phyloP scores from a whole-genome alignment of 2,888 invertebrate species.

The Belgica antarctica region DNA sequence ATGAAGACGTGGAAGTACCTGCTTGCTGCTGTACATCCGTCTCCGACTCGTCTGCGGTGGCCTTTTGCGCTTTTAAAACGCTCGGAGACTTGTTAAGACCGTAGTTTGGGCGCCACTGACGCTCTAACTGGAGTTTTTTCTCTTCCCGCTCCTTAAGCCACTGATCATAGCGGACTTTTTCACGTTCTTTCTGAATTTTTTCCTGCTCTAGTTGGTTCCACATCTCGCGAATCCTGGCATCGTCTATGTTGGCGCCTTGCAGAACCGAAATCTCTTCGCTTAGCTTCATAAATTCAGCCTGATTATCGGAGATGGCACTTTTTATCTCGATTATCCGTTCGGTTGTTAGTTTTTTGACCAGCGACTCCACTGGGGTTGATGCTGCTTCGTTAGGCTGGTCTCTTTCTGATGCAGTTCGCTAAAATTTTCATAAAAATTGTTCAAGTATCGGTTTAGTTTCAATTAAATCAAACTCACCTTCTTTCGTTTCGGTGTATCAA shows the following conservation, averaged over 20 bases:
- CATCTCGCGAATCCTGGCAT: slow-evolving; percentile 72
- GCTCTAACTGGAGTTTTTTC: slow-evolving; percentile 61
- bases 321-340: slow-evolving; percentile 78
- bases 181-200: slow-evolving; percentile 67
- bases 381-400: slow-evolving; percentile 56
- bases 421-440: neutral
- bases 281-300: slow-evolving; percentile 69
- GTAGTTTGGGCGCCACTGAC: slow-evolving; percentile 59
- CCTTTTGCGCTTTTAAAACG: neutral
- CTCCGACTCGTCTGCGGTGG: slow-evolving; percentile 6
- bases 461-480: slow-evolving; percentile 59
- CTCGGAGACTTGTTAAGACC: neutral
- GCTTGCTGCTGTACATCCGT: slow-evolving; percentile 10
- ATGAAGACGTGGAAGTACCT: slow-evolving; percentile 58
- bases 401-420: slow-evolving; percentile 54
- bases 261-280: slow-evolving; percentile 60
- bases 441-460: neutral
- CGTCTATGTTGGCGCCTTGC: slow-evolving; percentile 59
- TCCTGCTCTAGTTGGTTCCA: slow-evolving; percentile 72
- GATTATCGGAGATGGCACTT: slow-evolving; percentile 67
- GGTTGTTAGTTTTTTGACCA: slow-evolving; percentile 71
- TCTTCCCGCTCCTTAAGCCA: slow-evolving; percentile 66
- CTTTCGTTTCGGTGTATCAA: slow-evolving; percentile 81
- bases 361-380: slow-evolving; percentile 75
- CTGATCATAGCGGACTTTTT: slow-evolving; percentile 62